Percentiles rank a stretch among this genome's conserved stretches.
Conservation (phyloP, 2,888 invertebrate genomes). For the Leptinotarsa juncta region DNA sequence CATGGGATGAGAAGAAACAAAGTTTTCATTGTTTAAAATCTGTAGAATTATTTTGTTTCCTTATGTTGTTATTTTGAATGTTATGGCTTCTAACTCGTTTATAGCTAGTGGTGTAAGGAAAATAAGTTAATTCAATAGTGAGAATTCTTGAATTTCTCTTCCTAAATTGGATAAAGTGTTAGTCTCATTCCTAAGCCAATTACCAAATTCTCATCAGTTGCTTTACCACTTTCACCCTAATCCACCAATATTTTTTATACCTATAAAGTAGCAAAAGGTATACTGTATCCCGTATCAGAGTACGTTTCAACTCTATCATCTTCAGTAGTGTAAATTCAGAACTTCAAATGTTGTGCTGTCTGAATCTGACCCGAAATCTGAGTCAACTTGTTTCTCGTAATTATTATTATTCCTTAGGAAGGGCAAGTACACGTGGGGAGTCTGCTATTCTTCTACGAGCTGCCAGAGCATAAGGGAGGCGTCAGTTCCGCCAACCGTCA, state of each 20-base stretch:
- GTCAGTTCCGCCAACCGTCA: conserved; percentile 88
- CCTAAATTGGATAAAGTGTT: no score
- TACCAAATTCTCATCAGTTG: not conserved
- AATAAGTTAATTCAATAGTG: no score
- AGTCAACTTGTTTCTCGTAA: conserved; percentile 47
- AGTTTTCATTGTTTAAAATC: no score
- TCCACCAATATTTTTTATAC: not conserved
- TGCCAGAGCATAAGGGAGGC: conserved; percentile 94
- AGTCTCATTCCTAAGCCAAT: not conserved
- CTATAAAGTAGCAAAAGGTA: conserved; percentile 6
- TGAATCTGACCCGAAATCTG: conserved; percentile 58
- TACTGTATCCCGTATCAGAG: not conserved
- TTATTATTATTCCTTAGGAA: conserved; percentile 33
- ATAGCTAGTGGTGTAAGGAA: no score
- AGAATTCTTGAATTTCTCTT: no score
- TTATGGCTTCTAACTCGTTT: no score
- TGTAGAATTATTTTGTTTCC: no score
- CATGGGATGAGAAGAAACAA: no score
- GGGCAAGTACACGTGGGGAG: conserved; percentile 48
- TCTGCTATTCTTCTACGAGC: conserved; percentile 80
- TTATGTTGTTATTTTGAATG: no score
- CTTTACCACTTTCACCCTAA: not conserved
- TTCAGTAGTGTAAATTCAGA: conserved; percentile 56
- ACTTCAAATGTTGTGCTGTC: conserved; percentile 61
- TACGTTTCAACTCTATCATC: not conserved